Evolutionary conservation across 2,888 invertebrate species (phyloP).

Genomic region (Chorisops tibialis): DNA sequence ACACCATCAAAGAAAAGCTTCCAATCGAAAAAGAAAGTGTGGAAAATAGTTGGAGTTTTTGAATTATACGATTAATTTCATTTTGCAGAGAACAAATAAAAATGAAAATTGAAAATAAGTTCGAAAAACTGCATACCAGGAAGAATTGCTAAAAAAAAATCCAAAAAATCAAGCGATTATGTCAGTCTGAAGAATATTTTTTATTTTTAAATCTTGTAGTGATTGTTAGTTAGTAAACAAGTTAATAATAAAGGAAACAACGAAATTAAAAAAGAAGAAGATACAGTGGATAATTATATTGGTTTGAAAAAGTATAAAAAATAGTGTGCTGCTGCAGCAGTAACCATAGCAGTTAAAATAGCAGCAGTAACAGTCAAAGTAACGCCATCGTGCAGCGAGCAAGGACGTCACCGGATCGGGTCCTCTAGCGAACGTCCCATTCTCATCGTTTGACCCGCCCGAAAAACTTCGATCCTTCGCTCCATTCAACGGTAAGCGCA

Average conservation of each 20-base stretch:
- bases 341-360: constrained; percentile 20
- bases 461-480: constrained; percentile 36
- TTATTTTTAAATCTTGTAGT: too few species aligned
- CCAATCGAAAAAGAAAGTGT: not conserved
- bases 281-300: constrained; percentile 16
- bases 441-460: constrained; percentile 37
- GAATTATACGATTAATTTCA: too few species aligned
- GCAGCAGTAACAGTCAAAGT: constrained; percentile 2
- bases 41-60: too few species aligned
- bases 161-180: too few species aligned
- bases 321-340: constrained; percentile 10
- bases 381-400: constrained; percentile 18
- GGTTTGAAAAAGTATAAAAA: constrained; percentile 3
- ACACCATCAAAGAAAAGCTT: constrained; percentile 24
- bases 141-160: too few species aligned
- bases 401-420: constrained; percentile 14
- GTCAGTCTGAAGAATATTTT: too few species aligned
- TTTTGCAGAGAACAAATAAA: too few species aligned
- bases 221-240: too few species aligned
- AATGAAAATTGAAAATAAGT: too few species aligned
- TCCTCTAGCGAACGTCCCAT: constrained; percentile 6
- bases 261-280: constrained; percentile 8
- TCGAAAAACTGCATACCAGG: too few species aligned
- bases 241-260: too few species aligned
- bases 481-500: constrained; percentile 38